Conservation (phyloP, 2,797 vertebrate genomes). For the Gastrophryne carolinensis region DNA sequence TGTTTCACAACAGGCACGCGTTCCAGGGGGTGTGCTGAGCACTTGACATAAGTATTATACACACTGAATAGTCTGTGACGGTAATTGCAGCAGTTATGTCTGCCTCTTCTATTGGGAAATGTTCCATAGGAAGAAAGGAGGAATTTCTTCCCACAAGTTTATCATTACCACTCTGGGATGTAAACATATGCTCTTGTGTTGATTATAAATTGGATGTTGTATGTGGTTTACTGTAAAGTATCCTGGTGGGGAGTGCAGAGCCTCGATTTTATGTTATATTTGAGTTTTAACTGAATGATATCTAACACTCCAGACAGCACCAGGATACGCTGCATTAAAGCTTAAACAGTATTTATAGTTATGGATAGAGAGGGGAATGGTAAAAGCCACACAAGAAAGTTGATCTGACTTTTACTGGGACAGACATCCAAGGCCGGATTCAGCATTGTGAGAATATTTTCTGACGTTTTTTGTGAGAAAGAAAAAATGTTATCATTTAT, state of each 20-base stretch:
- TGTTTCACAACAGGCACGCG: conserved; percentile 28
- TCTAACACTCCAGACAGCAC: not conserved
- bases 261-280: not conserved
- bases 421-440: too few species aligned
- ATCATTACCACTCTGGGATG: not conserved
- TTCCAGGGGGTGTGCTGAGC: conserved; percentile 33
- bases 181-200: conserved; percentile 1
- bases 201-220: not conserved
- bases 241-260: not conserved
- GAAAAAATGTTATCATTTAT: too few species aligned
- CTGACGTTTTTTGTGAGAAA: too few species aligned
- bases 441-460: too few species aligned
- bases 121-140: conserved; percentile 1
- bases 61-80: conserved; percentile 40
- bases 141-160: conserved; percentile 3
- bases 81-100: conserved; percentile 27
- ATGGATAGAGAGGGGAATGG: too few species aligned
- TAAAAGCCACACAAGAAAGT: too few species aligned
- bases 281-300: not conserved
- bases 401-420: too few species aligned
- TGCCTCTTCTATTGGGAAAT: conserved; percentile 19
- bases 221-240: not conserved
- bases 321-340: not conserved
- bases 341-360: too few species aligned
- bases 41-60: conserved; percentile 43